These are phyloP conservation scores for Oxytorus armatus DNA, from an alignment of 2,888 invertebrate genomes.

Conservation along the genomic window DNA sequence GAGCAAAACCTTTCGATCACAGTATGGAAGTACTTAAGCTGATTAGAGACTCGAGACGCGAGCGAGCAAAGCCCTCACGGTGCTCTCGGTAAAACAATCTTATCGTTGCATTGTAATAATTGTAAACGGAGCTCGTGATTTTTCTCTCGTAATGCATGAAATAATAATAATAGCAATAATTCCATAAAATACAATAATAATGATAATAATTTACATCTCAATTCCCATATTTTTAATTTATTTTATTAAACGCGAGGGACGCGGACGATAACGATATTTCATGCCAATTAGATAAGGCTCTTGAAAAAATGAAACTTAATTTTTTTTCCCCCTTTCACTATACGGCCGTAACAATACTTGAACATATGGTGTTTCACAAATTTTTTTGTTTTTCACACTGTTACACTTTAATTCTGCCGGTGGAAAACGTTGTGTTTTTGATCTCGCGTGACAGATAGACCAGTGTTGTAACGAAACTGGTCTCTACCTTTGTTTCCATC, in stretches of 20 bases:
- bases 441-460: no score
- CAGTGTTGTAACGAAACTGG: no score
- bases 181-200: no score
- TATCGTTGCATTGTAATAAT: background rate
- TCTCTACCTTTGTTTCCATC: no score
- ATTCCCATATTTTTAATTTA: background rate
- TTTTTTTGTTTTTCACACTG: conserved; percentile 16
- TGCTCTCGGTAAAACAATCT: background rate
- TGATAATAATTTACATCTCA: no score
- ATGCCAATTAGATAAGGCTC: no score
- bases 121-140: background rate
- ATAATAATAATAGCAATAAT: background rate
- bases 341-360: no score
- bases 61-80: background rate
- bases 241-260: no score
- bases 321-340: background rate
- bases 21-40: conserved; percentile 24
- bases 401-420: conserved; percentile 27
- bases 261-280: no score
- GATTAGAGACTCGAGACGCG: conserved; percentile 9
- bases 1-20: conserved; percentile 26
- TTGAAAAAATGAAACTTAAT: background rate
- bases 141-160: no score
- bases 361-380: no score
- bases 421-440: no score